phyloP scores from a whole-genome alignment of 2,113 vertebrate species.

The Quiscalus mexicanus region DNA sequence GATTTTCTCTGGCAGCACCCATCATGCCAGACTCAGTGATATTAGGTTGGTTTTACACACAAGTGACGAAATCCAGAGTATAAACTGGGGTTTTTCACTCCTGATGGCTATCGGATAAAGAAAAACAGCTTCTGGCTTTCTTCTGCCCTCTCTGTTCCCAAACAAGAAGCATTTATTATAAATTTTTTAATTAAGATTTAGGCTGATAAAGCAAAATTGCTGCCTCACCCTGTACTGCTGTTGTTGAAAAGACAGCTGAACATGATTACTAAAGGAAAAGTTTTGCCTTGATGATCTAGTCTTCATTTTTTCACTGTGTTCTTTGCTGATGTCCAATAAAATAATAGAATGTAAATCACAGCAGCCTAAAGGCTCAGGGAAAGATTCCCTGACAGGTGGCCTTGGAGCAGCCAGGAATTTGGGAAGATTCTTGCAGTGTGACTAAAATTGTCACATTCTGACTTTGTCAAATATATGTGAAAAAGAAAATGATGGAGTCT shows the following conservation, averaged over 20 bases:
- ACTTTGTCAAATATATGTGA: not conserved
- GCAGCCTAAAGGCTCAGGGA: not conserved
- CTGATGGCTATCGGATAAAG: not conserved
- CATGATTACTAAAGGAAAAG: not conserved
- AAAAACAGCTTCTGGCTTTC: conserved; percentile 14
- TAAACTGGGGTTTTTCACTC: not conserved
- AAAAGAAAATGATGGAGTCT: not conserved
- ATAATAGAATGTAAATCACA: conserved; percentile 20
- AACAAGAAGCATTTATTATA: conserved; percentile 12
- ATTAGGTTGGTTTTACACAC: not conserved
- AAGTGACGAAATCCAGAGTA: not conserved
- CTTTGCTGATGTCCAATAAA: not conserved
- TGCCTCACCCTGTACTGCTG: conserved; percentile 13
- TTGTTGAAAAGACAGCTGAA: conserved; percentile 33
- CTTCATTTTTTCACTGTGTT: not conserved
- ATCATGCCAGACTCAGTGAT: accelerated
- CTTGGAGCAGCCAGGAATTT: not conserved
- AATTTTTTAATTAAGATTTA: conserved; percentile 35
- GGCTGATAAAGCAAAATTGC: conserved; percentile 19
- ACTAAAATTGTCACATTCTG: not conserved
- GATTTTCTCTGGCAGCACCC: not conserved
- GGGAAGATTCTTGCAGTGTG: conserved; percentile 8
- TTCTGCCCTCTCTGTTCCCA: conserved; percentile 15
- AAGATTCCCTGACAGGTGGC: not conserved
- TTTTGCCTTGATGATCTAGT: not conserved